Evolutionary conservation across 2,797 vertebrate species (phyloP), one percentile per base, ranked within the genome.

Genomic region (Tapera naevia): DNA sequence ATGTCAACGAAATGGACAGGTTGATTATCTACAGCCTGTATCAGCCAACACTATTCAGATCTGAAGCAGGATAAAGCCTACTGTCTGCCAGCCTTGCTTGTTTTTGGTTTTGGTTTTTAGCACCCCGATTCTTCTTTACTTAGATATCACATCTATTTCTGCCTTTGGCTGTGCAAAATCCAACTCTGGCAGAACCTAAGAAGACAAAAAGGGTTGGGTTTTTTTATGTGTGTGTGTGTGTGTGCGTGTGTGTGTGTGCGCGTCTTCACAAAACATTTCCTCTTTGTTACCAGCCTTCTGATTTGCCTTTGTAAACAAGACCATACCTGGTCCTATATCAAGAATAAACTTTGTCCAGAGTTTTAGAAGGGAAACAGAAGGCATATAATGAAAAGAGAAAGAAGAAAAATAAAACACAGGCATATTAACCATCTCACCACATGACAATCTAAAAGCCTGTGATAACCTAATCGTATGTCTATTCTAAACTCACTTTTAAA

Each of bases 1-100:
- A 83, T 54, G 89, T 95, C 89, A 94, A 58, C 3, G 3, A 74
- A 94, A 94, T 37, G 79, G 89, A 80, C 91, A 62, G 43, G 24
- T 57, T 94, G 84, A 88, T 92, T 91, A 83, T 91, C 57, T 92
- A 35, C 62, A 89, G 58, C 50, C 58, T 94, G 54, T 66, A 80
- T 75, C 70, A 91, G 91, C 65, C 84, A 93, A 70, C 79, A 48
- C 32, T 18, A 30, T 72, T 94, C 67, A 73, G 46, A 72, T 86
- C 45, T 65, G 69, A 89, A 61, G 65, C 17, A 69, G 12, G 17
- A 51, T 48, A 35, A 25, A 73, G 61, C 24, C 53, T 92, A 86
- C 69, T 66, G 81, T 85, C 79, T 93, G 57, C 8, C 78, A 54
- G 56, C 60, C 48, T 48, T 48, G 2, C 69, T 78, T 83, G 37